Base-by-base conservation (phyloP, 1,140 invertebrate genomes). In the Antheraea pernyi region DNA sequence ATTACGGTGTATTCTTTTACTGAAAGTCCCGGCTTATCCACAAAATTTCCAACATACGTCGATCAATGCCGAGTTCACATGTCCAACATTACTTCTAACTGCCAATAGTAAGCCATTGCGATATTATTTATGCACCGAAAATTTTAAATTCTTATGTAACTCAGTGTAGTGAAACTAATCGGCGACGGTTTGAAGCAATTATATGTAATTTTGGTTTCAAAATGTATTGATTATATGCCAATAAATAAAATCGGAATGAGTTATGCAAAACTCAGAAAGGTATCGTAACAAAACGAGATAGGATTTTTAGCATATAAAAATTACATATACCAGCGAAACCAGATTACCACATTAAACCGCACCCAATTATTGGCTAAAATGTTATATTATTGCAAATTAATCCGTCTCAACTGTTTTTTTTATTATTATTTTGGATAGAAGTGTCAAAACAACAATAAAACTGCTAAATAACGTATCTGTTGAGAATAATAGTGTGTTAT, bases 51-150 rank as follows among this genome's bases (percentile, higher is more conserved):
- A n/a, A n/a, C n/a, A n/a, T n/a, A n/a, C n/a, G n/a, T n/a, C n/a
- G n/a, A n/a, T n/a, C 16, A 6, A n/a, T 5, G 11, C 46, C 10
- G 11, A 53, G 39, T 11, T 10, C 7, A 7, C 46, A 16, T 53
- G 16, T 13, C 9, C 16, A 16, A 16, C 46, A 6, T 53, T 53
- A n/a, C 46, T 30, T 4, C 22, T 30, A 30, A 30, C 22, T 30
- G 22, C 4, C 22, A 30, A 30, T 30, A 30, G 1, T 30, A 30
- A 30, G 22, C 22, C 1, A 30, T 30, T 30, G 16, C 9, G 16
- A 53, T 53, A 53, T 53, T 53, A 53, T 53, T 53, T 53, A 53
- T n/a, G 46, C 5, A 53, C 46, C 46, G 16, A 53, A 53, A 53
- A 53, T 53, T 16, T 53, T 13, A 13, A 53, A 53, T 53, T 53